phyloP scores from a whole-genome alignment of 2,888 invertebrate genomes.

The Papilio demoleus region DNA sequence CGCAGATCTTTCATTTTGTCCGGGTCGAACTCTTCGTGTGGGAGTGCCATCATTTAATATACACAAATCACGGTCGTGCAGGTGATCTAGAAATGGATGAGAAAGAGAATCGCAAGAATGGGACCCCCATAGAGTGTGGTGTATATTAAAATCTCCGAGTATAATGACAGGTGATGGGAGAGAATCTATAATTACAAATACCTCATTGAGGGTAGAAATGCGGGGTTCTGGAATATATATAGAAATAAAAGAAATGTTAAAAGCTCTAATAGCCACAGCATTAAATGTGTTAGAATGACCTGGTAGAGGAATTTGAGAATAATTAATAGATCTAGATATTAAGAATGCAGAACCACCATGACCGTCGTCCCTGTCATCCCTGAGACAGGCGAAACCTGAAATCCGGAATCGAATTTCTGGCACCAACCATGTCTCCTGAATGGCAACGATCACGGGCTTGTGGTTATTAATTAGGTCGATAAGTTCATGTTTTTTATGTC shows the following conservation, averaged over 20 bases:
- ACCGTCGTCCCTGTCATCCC: conserved; percentile 39
- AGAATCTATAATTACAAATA: conserved; percentile 25
- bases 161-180: conserved; percentile 34
- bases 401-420: conserved; percentile 41
- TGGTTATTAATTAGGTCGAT: conserved; percentile 31
- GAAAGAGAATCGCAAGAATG: conserved; percentile 33
- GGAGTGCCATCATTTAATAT: conserved; percentile 46
- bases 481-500: conserved; percentile 40
- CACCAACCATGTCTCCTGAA: conserved; percentile 45
- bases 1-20: conserved; percentile 7
- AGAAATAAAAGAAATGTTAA: conserved; percentile 37
- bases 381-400: conserved; percentile 43
- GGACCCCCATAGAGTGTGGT: conserved; percentile 44
- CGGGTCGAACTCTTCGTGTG: conserved; percentile 40
- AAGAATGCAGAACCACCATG: background rate
- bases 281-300: conserved; percentile 20
- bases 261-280: conserved; percentile 41
- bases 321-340: background rate
- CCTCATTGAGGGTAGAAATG: conserved; percentile 16
- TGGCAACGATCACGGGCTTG: conserved; percentile 34
- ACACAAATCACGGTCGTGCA: conserved; percentile 44
- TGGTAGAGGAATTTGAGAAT: background rate
- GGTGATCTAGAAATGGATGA: conserved; percentile 35
- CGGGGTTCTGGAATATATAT: conserved; percentile 37
- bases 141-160: conserved; percentile 40